These are phyloP conservation scores for Drosophila limbata DNA, from an alignment of 2,888 invertebrate species.

Conservation along the genomic window DNA sequence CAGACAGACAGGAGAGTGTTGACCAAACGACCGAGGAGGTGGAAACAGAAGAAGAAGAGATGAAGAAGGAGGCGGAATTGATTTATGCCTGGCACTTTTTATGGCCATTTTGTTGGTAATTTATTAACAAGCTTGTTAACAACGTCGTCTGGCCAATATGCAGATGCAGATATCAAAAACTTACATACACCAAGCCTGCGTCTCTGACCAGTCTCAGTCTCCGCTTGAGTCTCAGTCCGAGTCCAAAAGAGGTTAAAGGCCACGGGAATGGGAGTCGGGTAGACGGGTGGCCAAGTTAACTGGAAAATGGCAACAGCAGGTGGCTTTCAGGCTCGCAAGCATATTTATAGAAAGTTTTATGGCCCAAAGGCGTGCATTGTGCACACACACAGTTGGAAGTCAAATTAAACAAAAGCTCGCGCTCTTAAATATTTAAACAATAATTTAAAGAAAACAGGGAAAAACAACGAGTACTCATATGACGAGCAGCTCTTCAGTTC, in stretches of 20 bases:
- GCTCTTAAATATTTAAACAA: conserved; percentile 75
- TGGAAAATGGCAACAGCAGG: conserved; percentile 63
- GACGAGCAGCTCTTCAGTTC: conserved; percentile 38
- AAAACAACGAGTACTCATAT: background rate
- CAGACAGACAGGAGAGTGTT: background rate
- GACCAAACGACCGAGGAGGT: background rate
- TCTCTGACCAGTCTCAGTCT: conserved; percentile 15
- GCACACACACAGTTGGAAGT: conserved; percentile 31
- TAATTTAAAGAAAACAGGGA: conserved; percentile 38
- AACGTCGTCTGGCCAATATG: conserved; percentile 66
- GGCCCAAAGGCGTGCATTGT: conserved; percentile 52
- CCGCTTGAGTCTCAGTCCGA: background rate
- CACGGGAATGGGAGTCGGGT: conserved; percentile 29
- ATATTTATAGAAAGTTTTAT: conserved; percentile 75
- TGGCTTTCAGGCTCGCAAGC: conserved; percentile 63
- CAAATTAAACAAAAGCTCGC: conserved; percentile 69
- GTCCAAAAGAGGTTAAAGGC: conserved; percentile 71
- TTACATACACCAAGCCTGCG: conserved; percentile 14
- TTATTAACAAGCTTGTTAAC: conserved; percentile 82
- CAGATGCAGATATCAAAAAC: conserved; percentile 61
- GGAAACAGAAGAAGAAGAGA: conserved; percentile 1
- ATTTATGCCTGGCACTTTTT: conserved; percentile 80
- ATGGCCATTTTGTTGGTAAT: conserved; percentile 81
- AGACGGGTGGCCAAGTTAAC: conserved; percentile 11
- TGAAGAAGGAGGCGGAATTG: conserved; percentile 62